phyloP scores from a whole-genome alignment of 2,888 invertebrate genomes.

The Pandemis cinnamomeana region DNA sequence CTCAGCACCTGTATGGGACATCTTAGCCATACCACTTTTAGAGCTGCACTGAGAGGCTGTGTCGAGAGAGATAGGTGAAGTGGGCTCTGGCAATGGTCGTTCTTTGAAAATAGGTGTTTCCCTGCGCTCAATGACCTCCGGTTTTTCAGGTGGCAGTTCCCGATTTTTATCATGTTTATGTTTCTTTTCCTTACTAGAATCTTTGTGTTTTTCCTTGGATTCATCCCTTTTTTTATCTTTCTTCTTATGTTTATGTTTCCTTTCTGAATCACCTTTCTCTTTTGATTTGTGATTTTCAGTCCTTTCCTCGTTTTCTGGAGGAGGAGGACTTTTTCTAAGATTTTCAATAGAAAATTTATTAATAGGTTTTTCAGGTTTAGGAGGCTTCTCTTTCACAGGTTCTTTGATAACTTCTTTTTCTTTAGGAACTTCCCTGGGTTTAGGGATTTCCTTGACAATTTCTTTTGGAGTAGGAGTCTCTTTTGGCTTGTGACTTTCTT shows the following conservation, averaged over 20 bases:
- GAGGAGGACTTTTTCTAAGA: conserved; percentile 77
- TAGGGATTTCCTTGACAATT: conserved; percentile 47
- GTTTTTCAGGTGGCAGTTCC: conserved; percentile 76
- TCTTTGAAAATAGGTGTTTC: conserved; percentile 76
- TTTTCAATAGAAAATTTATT: conserved; percentile 81
- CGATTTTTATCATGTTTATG: conserved; percentile 83
- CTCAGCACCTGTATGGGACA: conserved; percentile 66
- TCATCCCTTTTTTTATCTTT: conserved; percentile 88
- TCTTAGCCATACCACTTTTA: conserved; percentile 74
- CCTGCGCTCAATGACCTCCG: conserved; percentile 76
- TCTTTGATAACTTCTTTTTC: conserved; percentile 68
- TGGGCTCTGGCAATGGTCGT: conserved; percentile 67
- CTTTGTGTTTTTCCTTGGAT: conserved; percentile 86
- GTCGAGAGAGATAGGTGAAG: conserved; percentile 79
- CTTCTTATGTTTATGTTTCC: conserved; percentile 86
- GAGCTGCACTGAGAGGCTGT: conserved; percentile 82
- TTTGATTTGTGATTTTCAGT: conserved; percentile 72
- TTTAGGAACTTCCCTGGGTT: conserved; percentile 64
- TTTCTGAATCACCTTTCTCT: conserved; percentile 81
- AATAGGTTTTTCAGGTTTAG: conserved; percentile 71
- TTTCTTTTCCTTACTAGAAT: conserved; percentile 79
- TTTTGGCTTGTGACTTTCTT: conserved; percentile 81
- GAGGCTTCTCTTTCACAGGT: conserved; percentile 68
- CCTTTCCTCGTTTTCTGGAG: conserved; percentile 69
- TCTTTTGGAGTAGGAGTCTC: conserved; percentile 76